Evolutionary conservation across 2,797 vertebrate species (phyloP), one percentile per base, ranked within the genome.

Genomic region (Cottoperca gobio): DNA sequence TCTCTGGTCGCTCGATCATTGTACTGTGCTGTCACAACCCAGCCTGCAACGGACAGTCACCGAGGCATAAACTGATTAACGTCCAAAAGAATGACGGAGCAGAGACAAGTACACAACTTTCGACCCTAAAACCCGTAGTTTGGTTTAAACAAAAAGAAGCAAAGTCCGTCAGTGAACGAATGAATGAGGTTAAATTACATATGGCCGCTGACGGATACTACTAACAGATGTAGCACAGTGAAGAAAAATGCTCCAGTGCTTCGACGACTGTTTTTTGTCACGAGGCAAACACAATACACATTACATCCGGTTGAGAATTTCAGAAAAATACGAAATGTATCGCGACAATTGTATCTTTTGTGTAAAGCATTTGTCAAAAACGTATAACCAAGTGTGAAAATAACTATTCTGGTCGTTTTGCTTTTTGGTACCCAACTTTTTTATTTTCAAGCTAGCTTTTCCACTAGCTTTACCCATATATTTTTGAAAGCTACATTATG

Each of bases 1-100:
- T 89, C 59, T 95, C 95, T 84, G 95, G 93, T 92, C 94, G 90
- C 86, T 95, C 95, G 86, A 95, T 94, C 95, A 95, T 95, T 35
- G 90, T 91, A 65, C 82, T 57, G 66, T 79, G 76, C 83, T 76
- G 88, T 87, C 92, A 89, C 89, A 92, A 91, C 88, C 91, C 89
- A 84, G 91, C 77, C 80, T 76, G 78, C 67, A 61, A 76, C 70
- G 73, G 84, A 79, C 78, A 79, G 81, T 73, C 80, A 88, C 86
- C 84, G 78, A 72, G 79, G 67, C 80, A 81, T 24, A 80, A 54
- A 90, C 84, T 50, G 79, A 90, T 13, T 61, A 49, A 37, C 69
- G 66, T 60, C 76, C 63, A 0, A 11, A 31, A 60, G 46, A 73
- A 66, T 13, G 60, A 24, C 52, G 72, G 53, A 49, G 69, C 53